These are phyloP conservation scores for Latrodectus hesperus DNA, from an alignment of 2,888 invertebrate species.

Conservation along the genomic window DNA sequence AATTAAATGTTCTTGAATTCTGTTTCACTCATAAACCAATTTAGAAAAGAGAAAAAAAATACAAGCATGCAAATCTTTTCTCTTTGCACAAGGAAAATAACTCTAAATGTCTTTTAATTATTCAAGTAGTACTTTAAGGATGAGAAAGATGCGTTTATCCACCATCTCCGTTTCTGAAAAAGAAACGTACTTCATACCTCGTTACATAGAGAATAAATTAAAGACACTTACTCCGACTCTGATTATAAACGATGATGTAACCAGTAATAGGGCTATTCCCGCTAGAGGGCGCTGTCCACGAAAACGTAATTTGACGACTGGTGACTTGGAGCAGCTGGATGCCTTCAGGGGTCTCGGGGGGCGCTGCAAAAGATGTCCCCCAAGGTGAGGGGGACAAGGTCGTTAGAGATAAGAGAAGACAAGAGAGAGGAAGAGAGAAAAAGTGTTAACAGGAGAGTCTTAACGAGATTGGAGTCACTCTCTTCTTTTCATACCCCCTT, in stretches of 20 bases:
- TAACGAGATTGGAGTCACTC: constrained; percentile 49
- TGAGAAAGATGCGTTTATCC: not conserved
- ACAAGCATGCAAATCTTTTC: not conserved
- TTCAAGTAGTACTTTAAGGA: constrained; percentile 19
- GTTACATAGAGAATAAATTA: constrained; percentile 30
- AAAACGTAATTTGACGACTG: constrained; percentile 73
- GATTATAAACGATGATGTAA: constrained; percentile 73
- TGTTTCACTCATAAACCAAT: not conserved
- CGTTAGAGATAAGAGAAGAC: constrained; percentile 57
- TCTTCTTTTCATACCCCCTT: not conserved
- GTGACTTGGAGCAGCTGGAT: constrained; percentile 70
- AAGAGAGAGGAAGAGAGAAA: constrained; percentile 37
- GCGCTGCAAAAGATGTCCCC: constrained; percentile 63
- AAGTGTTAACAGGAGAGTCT: constrained; percentile 55
- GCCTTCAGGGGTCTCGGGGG: constrained; percentile 62
- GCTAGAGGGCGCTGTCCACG: constrained; percentile 74
- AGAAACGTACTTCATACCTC: constrained; percentile 8
- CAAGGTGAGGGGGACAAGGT: constrained; percentile 17
- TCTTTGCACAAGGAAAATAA: not conserved
- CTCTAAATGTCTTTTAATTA: constrained; percentile 25
- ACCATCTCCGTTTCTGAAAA: not conserved
- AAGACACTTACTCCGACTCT: constrained; percentile 70
- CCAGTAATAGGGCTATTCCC: constrained; percentile 74
- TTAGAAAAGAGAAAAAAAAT: not conserved
- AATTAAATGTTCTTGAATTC: not conserved